phyloP scores from a whole-genome alignment of 2,113 vertebrate species.

The Dryoscopus gambensis region DNA sequence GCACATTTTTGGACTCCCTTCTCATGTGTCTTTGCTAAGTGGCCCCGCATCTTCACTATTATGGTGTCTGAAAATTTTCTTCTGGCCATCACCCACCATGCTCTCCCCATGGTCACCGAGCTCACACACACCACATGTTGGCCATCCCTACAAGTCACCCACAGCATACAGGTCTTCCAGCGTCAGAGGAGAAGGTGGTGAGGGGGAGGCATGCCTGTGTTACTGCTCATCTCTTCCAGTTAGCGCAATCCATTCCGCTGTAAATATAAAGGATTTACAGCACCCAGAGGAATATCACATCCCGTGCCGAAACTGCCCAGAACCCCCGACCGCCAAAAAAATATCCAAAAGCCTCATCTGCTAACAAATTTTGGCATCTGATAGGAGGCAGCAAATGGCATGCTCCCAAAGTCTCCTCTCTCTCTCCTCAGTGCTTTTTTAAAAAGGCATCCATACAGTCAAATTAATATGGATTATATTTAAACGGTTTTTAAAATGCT shows the following conservation, averaged over 20 bases:
- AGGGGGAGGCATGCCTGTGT: background rate
- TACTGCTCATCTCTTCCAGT: background rate
- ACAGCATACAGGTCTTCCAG: background rate
- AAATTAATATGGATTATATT: background rate
- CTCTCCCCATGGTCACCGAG: accelerated
- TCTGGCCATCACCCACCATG: background rate
- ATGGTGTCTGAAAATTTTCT: accelerated
- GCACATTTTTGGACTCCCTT: background rate
- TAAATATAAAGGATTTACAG: background rate
- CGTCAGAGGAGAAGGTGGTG: accelerated
- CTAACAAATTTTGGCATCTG: background rate
- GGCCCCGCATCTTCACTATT: background rate
- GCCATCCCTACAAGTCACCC: background rate
- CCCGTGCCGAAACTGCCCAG: background rate
- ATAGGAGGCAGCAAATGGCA: background rate
- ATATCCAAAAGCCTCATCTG: background rate
- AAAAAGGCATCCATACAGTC: background rate
- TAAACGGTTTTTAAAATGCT: background rate
- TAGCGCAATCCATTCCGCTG: background rate
- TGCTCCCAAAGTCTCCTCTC: background rate
- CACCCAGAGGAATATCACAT: background rate
- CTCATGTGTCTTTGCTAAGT: background rate
- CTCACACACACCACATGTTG: background rate
- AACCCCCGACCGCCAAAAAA: background rate
- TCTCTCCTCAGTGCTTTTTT: background rate